These are phyloP conservation scores for Parazoanthus atlanticus DNA, from an alignment of 92 coral and sea anemone genomes.

Conservation along the genomic window DNA sequence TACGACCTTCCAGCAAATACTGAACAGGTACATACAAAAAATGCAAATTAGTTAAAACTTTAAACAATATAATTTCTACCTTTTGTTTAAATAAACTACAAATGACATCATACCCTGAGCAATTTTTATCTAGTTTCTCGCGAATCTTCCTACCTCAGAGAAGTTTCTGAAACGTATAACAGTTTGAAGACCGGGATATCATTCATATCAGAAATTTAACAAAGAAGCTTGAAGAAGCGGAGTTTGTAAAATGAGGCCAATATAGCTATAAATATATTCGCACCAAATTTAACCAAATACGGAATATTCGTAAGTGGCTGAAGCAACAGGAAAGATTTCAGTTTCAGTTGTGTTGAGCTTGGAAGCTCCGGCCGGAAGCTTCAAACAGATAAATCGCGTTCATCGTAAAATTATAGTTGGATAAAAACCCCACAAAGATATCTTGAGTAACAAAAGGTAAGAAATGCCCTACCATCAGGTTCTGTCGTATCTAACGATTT, in stretches of 20 bases:
- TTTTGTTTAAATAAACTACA: slow-evolving; percentile 1
- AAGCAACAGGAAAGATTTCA: slow-evolving; percentile 10
- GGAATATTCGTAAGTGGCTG: background rate
- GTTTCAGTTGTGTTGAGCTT: slow-evolving; percentile 3
- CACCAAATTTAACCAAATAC: slow-evolving; percentile 16
- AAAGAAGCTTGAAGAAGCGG: background rate
- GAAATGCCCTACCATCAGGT: background rate
- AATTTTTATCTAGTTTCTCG: background rate
- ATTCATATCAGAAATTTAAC: background rate
- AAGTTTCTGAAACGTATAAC: no score
- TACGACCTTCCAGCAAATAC: no score
- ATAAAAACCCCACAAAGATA: background rate
- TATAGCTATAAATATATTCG: background rate
- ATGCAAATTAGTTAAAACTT: slow-evolving; percentile 8
- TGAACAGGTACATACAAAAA: slow-evolving; percentile 19
- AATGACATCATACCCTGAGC: background rate
- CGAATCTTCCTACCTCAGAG: background rate
- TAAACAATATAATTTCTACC: no score
- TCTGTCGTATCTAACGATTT: background rate
- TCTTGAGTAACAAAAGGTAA: background rate
- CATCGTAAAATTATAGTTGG: background rate
- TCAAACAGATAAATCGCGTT: background rate
- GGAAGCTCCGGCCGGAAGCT: background rate
- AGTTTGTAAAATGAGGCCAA: background rate
- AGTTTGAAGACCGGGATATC: background rate